Base-by-base conservation (phyloP, 2,113 vertebrate species). In the Egretta garzetta region DNA sequence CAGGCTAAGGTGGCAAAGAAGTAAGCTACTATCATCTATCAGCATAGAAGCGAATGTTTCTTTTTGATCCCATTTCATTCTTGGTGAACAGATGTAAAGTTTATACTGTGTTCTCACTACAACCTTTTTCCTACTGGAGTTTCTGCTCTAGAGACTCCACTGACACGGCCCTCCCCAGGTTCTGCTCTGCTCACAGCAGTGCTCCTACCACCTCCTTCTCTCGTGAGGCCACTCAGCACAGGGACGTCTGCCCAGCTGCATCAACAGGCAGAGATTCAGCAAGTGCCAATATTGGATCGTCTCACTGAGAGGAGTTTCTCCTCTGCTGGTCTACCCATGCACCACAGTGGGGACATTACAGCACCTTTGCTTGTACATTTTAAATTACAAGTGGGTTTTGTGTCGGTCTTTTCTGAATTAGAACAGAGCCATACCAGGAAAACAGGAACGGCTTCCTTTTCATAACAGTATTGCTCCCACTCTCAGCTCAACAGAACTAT, bases 221-320 rank as follows among this genome's bases (percentile, higher is more conserved):
- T 7, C 2, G 0, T 0, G 2, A 43, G 20, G n/a, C 62, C 35
- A 0, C 49, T 5, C 35, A 7, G 77, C 26, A 11, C 56, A 27
- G 50, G 70, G 43, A 30, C 3, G 1, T 37, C 55, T 32, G 32
- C 14, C 30, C 4, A 1, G 47, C 45, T 3, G 0, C 47, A 33
- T 2, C 74, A 9, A 13, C 32, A 16, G 1, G 3, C 16, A 11
- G 19, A 28, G 49, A 50, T 56, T 18, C 47, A 66, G n/a, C 41
- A 62, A 52, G n/a, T 8, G 28, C 41, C 66, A 23, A 4, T 3
- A 15, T 0, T 4, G 27, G 18, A 49, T 9, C 2, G 0, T 0
- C 0, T 7, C 71, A 23, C 6, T 21, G 21, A 59, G 21, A 17
- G 37, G 41, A 52, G 24, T 7, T 35, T 37, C 39, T 9, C 12